These are phyloP conservation scores for Oxyruncus cristatus DNA, from an alignment of 2,113 vertebrate genomes.

Conservation along the genomic window DNA sequence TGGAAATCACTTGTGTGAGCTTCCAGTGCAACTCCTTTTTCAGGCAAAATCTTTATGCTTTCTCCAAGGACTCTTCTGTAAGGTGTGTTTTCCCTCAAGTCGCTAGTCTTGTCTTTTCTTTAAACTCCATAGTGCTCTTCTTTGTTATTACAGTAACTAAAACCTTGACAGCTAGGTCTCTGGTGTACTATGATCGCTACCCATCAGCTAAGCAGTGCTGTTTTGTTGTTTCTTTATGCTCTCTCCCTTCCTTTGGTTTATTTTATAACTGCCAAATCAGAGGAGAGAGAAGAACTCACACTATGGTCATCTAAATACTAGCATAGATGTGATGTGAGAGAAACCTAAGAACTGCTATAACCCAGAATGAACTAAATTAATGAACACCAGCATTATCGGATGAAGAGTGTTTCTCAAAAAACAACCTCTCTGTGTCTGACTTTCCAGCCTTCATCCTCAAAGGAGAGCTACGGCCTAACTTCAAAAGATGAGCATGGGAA, in stretches of 20 bases:
- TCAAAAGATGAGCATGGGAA: neutral
- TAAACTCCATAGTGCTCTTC: neutral
- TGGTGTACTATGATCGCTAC: neutral
- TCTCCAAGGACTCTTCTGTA: neutral
- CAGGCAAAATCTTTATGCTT: neutral
- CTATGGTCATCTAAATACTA: neutral
- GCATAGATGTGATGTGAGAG: neutral
- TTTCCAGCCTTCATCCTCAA: neutral
- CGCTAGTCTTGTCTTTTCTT: neutral
- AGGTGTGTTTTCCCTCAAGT: conserved; percentile 7
- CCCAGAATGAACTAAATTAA: neutral
- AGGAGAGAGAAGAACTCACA: neutral
- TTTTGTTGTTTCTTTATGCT: neutral
- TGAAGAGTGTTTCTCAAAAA: neutral
- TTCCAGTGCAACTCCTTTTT: neutral
- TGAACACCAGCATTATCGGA: neutral
- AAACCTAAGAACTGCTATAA: neutral
- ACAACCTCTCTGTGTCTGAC: neutral
- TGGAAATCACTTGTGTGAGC: neutral
- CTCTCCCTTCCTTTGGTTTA: neutral
- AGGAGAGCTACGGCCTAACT: neutral
- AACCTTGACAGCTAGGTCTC: conserved; percentile 2
- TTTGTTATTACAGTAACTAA: conserved; percentile 13
- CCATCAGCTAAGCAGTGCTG: neutral
- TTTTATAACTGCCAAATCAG: neutral